Conservation (phyloP, 2,797 vertebrate genomes). For the Semotilus atromaculatus region DNA sequence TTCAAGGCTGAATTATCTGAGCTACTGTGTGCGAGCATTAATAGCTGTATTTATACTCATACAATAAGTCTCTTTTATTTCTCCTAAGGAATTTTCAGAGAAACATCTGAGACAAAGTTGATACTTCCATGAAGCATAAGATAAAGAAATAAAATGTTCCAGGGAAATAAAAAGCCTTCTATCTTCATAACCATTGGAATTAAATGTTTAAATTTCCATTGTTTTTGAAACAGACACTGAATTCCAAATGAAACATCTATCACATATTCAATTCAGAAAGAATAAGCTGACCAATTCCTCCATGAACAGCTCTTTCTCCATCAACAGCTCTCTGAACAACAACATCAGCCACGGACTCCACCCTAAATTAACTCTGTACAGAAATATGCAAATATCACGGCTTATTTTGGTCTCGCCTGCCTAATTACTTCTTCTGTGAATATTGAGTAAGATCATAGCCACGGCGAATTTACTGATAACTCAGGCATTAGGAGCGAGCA, state of each 20-base stretch:
- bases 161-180: not conserved
- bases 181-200: not conserved
- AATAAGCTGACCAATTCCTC: not conserved
- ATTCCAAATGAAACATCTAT: not conserved
- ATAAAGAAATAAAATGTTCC: not conserved
- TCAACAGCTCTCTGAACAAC: constrained; percentile 5
- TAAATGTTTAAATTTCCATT: not conserved
- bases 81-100: not conserved
- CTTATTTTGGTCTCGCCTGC: constrained; percentile 50
- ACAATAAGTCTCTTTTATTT: not conserved
- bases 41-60: not conserved
- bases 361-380: constrained; percentile 48
- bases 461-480: constrained; percentile 63
- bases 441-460: constrained; percentile 62
- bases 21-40: not conserved
- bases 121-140: not conserved
- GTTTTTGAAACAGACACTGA: not conserved
- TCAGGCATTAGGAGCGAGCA: constrained; percentile 61
- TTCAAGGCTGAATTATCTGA: not conserved
- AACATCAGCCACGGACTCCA: constrained; percentile 8
- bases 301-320: not conserved
- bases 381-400: constrained; percentile 49
- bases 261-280: not conserved
- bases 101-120: not conserved
- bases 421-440: constrained; percentile 64